Conservation (phyloP, 2,113 vertebrate species). For the Mus musculus region GRCm39 chr1:119756001-119756500, state of each 20-base stretch:
- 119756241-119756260: conserved; percentile 21
- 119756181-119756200: neutral
- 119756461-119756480: neutral
- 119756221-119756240: neutral
- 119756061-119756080: conserved; percentile 34
- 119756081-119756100: conserved; percentile 9
- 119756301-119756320: neutral
- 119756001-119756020: conserved; percentile 34
- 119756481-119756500: neutral
- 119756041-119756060: neutral
- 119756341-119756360: neutral
- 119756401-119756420: neutral
- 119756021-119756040: neutral
- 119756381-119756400: neutral
- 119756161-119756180: conserved; percentile 8
- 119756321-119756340: neutral
- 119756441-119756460: conserved; percentile 17
- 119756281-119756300: neutral
- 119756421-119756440: neutral
- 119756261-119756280: neutral
- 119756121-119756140: neutral
- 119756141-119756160: neutral
- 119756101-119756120: neutral
- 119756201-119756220: conserved; percentile 16
- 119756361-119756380: neutral